Base-by-base conservation (phyloP, 2,113 vertebrate species). In the Anseranas semipalmata region DNA sequence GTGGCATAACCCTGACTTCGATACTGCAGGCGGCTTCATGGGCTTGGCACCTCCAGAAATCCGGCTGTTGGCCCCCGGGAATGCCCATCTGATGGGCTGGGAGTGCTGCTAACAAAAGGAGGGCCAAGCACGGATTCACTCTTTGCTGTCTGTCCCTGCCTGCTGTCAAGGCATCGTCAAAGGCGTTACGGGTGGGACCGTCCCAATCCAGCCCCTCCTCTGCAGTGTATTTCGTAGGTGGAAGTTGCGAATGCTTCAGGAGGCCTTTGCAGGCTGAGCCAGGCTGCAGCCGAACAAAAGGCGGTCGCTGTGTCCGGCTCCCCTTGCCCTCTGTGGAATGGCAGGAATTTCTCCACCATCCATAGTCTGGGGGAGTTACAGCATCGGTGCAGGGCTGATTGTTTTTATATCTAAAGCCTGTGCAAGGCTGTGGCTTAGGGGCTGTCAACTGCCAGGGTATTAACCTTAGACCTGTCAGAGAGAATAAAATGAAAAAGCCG, bases 321-420 rank as follows among this genome's bases (percentile, higher is more conserved):
- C 96, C 88, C 45, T 77, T 78, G 71, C n/a, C 32, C 74, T 84
- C 94, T 94, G 83, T 95, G 97, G 97, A 98, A 98, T 97, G 96
- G 97, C 91, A 96, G 81, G 97, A 97, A 97, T 97, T 91, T 94
- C 79, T 94, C 87, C 58, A 77, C 84, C 82, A 70, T 96, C 85
- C 85, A 55, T 82, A 62, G 94, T 85, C 91, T 59, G 86, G 88
- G 90, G 90, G 91, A 94, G 87, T 74, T 52, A 66, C 71, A 78
- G 62, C 70, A 15, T 6, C 10, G 25, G 37, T 39, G 68, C 67
- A 46, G n/a, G 24, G 70, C 41, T 35, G 95, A 82, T 83, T 90
- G 78, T 45, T 88, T 55, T 62, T 75, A 66, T 37, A 59, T 60
- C 90, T 84, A 77, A 82, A 88, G 89, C 55, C 84, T 39, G 15